A percentile compares a stretch with the other conserved stretches of the same genome.
phyloP scores from a whole-genome alignment of 2,797 vertebrate species.

The Lophotriccus pileatus region DNA sequence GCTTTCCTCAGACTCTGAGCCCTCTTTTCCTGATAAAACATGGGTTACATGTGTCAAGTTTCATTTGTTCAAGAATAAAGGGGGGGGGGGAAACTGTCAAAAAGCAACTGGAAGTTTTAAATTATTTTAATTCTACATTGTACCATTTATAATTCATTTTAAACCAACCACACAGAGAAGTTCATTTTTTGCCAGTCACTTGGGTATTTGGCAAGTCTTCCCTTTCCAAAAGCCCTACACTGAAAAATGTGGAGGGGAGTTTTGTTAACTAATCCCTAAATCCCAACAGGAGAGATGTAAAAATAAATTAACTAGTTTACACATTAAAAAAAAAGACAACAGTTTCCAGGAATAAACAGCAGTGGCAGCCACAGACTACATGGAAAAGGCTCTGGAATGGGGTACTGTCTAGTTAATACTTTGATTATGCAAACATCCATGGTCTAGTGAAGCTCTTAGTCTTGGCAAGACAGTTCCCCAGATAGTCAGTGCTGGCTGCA shows the following conservation, averaged over 20 bases:
- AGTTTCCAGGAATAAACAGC: conserved; percentile 24
- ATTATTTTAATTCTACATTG: not conserved
- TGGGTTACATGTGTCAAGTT: not conserved
- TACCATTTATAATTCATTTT: not conserved
- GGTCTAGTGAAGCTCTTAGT: conserved; percentile 10
- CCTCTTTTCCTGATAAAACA: not conserved
- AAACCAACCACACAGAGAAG: not conserved
- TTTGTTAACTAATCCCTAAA: conserved; percentile 21
- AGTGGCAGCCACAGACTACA: not conserved
- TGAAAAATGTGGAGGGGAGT: not conserved
- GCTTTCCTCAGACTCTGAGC: not conserved
- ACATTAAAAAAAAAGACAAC: conserved; percentile 29
- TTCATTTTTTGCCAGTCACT: not conserved
- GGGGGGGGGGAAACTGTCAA: not conserved
- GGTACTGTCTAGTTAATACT: conserved; percentile 5
- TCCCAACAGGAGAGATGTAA: not conserved
- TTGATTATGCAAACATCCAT: conserved; percentile 43
- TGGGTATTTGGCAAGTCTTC: not conserved
- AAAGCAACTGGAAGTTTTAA: not conserved
- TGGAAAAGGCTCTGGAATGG: conserved; percentile 23
- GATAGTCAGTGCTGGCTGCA: not conserved
- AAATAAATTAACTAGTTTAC: conserved; percentile 26
- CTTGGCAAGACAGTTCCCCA: conserved; percentile 18
- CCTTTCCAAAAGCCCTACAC: not conserved
- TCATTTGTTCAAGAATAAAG: not conserved